Conservation (phyloP, 2,797 vertebrate genomes). For the Rhinella marina region DNA sequence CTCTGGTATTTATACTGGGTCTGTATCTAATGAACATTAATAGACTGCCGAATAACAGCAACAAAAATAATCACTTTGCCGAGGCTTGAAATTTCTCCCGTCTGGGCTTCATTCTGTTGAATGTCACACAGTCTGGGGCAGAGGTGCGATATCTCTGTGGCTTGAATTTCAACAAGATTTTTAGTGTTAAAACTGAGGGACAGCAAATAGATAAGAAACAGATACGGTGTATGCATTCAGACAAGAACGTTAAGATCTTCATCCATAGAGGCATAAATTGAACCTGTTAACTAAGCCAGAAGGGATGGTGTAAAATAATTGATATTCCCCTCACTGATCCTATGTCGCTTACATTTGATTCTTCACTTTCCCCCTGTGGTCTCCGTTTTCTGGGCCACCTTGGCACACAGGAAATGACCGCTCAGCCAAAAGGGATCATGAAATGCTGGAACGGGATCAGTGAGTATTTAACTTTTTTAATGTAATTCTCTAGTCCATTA, state of each 20-base stretch:
- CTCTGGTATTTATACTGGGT: conserved; percentile 8
- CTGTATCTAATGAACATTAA: conserved; percentile 26
- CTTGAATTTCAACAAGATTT: conserved; percentile 17
- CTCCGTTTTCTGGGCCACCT: no score
- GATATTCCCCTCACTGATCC: no score
- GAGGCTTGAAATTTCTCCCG: not conserved
- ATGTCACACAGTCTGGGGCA: conserved; percentile 56
- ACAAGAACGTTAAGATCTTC: not conserved
- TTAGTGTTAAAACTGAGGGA: not conserved
- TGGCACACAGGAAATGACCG: no score
- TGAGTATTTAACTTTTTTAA: no score
- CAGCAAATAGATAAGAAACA: not conserved
- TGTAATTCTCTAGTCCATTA: no score
- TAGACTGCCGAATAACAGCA: conserved; percentile 15
- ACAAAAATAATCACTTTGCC: conserved; percentile 18
- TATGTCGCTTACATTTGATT: no score
- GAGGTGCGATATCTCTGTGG: not conserved
- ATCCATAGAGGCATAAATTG: not conserved
- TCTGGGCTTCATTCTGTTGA: conserved; percentile 31
- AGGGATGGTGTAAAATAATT: no score
- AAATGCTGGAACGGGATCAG: no score
- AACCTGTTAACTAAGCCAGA: not conserved
- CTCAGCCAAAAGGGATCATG: no score
- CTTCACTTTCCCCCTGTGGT: no score
- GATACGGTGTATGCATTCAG: not conserved